Evolutionary conservation across 1,140 invertebrate genomes (phyloP).

Genomic region (Helicoverpa armigera): DNA sequence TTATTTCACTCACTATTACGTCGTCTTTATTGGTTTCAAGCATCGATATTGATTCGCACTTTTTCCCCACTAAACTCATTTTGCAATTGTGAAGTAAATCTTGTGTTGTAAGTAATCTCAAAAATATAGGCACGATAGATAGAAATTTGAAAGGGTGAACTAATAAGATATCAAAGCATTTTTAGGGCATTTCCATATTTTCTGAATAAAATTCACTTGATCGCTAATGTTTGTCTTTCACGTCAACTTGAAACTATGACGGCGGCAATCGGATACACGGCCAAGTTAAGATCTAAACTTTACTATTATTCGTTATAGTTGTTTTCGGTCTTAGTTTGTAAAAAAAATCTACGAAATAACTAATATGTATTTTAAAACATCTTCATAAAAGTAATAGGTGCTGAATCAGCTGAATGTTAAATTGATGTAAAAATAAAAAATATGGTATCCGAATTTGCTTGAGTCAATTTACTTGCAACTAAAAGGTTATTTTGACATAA

Average conservation of each 20-base stretch:
- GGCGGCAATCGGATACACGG: constrained; percentile 7
- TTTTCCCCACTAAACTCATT: constrained; percentile 84
- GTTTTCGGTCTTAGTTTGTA: too few relatives aligned
- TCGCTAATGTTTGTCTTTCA: constrained; percentile 37
- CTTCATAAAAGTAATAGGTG: too few relatives aligned
- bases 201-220: constrained; percentile 35
- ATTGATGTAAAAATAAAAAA: too few relatives aligned
- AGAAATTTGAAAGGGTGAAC: constrained; percentile 47
- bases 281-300: neutral
- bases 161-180: constrained; percentile 57
- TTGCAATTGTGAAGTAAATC: constrained; percentile 51
- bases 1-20: constrained; percentile 79
- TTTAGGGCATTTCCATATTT: constrained; percentile 31
- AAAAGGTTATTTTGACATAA: too few relatives aligned
- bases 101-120: constrained; percentile 43
- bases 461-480: neutral
- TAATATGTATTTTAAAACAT: too few relatives aligned
- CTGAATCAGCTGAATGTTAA: too few relatives aligned
- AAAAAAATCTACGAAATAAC: too few relatives aligned
- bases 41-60: constrained; percentile 81
- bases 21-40: constrained; percentile 74
- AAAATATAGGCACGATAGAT: constrained; percentile 62
- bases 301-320: too few relatives aligned
- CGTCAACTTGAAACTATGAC: constrained; percentile 41
- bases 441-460: neutral